These are phyloP conservation scores for Promerops cafer DNA, from an alignment of 2,113 vertebrate species.

Conservation along the genomic window DNA sequence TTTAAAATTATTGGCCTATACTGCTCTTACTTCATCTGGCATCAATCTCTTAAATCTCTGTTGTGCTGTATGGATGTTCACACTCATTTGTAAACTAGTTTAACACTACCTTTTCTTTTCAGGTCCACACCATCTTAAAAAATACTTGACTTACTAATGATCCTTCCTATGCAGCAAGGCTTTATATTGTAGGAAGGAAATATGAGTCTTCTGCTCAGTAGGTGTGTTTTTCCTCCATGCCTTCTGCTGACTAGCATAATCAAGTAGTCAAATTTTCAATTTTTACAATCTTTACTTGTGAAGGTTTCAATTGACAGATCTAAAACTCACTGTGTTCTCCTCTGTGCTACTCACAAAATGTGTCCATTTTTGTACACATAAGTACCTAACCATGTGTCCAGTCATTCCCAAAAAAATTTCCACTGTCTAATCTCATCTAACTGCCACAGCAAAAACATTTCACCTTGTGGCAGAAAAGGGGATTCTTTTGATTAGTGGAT, in stretches of 20 bases:
- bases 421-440: neutral
- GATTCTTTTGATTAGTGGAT: neutral
- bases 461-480: neutral
- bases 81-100: neutral
- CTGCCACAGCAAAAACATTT: neutral
- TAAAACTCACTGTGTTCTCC: neutral
- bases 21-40: neutral
- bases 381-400: fast-evolving
- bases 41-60: neutral
- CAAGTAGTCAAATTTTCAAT: neutral
- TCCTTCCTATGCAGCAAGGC: neutral
- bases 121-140: neutral
- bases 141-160: neutral
- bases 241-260: neutral
- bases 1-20: neutral
- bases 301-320: neutral
- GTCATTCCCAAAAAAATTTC: neutral
- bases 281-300: neutral
- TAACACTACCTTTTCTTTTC: neutral
- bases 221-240: neutral
- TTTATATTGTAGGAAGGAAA: neutral
- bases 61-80: neutral
- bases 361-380: neutral
- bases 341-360: neutral
- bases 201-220: neutral